Percentiles rank a stretch among this genome's conserved stretches.
These are phyloP conservation scores for Homalodisca vitripennis DNA, from an alignment of 1,140 invertebrate genomes.

Conservation along the genomic window DNA sequence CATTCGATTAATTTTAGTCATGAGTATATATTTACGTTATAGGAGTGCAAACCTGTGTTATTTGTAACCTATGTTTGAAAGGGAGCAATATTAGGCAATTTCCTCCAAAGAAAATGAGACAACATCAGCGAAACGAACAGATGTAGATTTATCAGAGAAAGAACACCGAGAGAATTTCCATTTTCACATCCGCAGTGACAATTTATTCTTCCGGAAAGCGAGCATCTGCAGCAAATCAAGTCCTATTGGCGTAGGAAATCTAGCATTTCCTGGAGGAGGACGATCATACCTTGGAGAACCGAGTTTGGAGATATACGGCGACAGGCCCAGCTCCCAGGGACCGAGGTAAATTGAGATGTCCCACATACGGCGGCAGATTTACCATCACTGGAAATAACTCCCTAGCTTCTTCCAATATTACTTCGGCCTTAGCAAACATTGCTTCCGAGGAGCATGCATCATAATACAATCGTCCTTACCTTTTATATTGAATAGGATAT, in stretches of 20 bases:
- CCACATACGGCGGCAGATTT: neutral
- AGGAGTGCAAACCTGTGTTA: too few species aligned
- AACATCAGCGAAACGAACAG: neutral
- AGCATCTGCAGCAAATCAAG: conserved; percentile 23
- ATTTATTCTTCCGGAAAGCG: conserved; percentile 22
- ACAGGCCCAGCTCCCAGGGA: too few species aligned
- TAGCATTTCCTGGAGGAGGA: conserved; percentile 13
- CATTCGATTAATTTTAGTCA: too few species aligned
- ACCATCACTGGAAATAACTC: too few species aligned
- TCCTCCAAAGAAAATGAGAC: neutral
- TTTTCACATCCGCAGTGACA: conserved; percentile 15
- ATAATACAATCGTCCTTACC: too few species aligned
- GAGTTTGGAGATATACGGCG: neutral
- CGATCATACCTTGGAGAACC: conserved; percentile 1
- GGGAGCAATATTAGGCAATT: neutral
- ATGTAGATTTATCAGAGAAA: conserved; percentile 21
- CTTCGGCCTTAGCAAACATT: too few species aligned
- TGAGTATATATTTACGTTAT: too few species aligned
- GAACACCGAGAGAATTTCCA: conserved; percentile 19
- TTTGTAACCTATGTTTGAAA: too few species aligned
- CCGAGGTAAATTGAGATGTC: neutral
- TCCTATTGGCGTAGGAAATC: conserved; percentile 1
- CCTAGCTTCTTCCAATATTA: too few species aligned
- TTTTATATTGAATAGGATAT: too few species aligned
- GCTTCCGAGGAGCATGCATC: too few species aligned